Conservation (phyloP, 2,797 vertebrate species). For the Tokudaia tokunoshimensis region DNA sequence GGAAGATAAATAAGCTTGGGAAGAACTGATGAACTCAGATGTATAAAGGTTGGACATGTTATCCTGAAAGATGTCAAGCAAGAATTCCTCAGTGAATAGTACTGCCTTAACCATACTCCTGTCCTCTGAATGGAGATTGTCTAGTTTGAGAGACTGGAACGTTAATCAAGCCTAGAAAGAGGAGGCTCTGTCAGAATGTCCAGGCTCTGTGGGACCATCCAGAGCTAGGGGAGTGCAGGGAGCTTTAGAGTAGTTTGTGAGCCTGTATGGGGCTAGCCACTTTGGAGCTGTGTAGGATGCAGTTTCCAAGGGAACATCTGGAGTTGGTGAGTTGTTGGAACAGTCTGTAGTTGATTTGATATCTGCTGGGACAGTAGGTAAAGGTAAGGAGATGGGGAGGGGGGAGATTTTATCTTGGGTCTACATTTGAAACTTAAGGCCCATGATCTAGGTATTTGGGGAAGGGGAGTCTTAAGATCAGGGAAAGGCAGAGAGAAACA, state of each 20-base stretch:
- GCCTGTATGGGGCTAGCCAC: background rate
- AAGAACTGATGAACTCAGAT: background rate
- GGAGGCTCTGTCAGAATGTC: background rate
- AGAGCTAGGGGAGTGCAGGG: background rate
- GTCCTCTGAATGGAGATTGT: background rate
- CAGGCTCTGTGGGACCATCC: background rate
- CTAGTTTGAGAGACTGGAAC: background rate
- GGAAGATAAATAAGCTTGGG: background rate
- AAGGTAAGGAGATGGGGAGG: background rate
- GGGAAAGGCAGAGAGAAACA: background rate
- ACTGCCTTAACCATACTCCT: background rate
- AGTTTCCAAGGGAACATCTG: background rate
- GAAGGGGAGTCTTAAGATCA: background rate
- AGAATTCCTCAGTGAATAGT: background rate
- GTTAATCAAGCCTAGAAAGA: background rate
- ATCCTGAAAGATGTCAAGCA: background rate
- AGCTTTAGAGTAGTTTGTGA: background rate
- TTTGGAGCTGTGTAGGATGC: background rate
- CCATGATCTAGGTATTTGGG: background rate
- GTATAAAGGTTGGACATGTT: background rate
- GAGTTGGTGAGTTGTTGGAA: background rate
- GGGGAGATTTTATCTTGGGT: background rate
- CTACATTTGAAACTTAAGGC: background rate
- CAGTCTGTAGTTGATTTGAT: background rate
- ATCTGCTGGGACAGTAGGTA: background rate